A percentile compares a stretch with the other conserved stretches of the same genome.
These are phyloP conservation scores for Galeruca laticollis DNA, from an alignment of 2,888 invertebrate genomes.

Conservation along the genomic window DNA sequence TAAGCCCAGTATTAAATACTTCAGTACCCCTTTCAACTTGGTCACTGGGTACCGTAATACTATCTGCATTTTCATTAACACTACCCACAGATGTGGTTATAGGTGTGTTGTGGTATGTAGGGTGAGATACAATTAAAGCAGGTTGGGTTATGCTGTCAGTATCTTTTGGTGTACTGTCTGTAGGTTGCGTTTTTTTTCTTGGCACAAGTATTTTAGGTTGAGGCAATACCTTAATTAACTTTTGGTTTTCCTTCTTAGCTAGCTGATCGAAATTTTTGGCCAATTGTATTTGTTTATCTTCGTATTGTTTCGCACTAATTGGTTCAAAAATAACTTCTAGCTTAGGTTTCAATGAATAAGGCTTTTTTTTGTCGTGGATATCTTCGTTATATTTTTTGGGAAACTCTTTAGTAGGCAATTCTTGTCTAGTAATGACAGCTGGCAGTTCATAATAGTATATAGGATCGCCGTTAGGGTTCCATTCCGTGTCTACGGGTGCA, in stretches of 20 bases:
- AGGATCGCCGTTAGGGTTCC: conserved; percentile 65
- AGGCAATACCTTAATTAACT: conserved; percentile 58
- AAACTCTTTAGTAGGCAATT: conserved; percentile 70
- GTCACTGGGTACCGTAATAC: conserved; percentile 41
- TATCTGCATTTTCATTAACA: neutral
- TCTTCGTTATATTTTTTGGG: conserved; percentile 72
- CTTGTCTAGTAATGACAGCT: conserved; percentile 62
- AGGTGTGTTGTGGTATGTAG: neutral
- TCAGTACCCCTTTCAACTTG: conserved; percentile 29
- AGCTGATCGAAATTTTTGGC: conserved; percentile 63
- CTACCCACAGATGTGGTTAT: neutral
- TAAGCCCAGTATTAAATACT: conserved; percentile 51
- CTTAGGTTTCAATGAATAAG: conserved; percentile 63
- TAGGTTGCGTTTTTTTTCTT: conserved; percentile 2
- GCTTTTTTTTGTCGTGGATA: conserved; percentile 64
- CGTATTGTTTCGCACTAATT: conserved; percentile 64
- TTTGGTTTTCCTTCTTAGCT: conserved; percentile 70
- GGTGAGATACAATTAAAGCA: neutral
- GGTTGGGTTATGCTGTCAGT: neutral
- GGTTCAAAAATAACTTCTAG: conserved; percentile 67
- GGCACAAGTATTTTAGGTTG: conserved; percentile 1
- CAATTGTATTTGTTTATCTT: conserved; percentile 60
- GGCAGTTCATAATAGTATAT: conserved; percentile 63
- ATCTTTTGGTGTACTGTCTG: neutral
- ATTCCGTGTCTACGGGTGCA: conserved; percentile 64